Conservation (phyloP, 2,113 vertebrate species). For the Vulpes ferrilata region DNA sequence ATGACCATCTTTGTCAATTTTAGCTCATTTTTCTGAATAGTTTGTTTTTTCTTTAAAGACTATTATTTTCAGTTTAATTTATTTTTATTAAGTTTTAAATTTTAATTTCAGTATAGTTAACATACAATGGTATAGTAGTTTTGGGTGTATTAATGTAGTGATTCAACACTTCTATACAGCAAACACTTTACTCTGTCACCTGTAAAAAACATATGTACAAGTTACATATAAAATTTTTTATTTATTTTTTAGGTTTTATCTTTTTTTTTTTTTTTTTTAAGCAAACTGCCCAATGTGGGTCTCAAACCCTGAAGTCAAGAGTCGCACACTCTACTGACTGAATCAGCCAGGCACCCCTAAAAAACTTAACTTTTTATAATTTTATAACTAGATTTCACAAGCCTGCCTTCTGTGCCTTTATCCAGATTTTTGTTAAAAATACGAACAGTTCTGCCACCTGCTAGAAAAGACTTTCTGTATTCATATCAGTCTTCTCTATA, state of each 20-base stretch:
- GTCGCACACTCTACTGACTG: neutral
- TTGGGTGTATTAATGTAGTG: neutral
- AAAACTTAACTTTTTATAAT: neutral
- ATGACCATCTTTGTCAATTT: constrained; percentile 20
- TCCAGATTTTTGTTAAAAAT: constrained; percentile 41
- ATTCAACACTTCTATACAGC: neutral
- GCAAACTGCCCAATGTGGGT: neutral
- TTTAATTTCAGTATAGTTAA: neutral
- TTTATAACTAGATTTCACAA: constrained; percentile 38
- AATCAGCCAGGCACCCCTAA: neutral
- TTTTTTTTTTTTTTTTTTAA: neutral
- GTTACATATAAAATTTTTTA: neutral
- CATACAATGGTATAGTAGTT: neutral
- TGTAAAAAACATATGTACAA: neutral
- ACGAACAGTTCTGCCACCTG: neutral
- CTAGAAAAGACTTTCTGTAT: neutral
- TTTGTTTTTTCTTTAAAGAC: neutral
- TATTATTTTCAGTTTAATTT: neutral
- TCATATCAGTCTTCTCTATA: neutral
- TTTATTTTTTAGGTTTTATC: neutral
- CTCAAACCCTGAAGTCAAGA: neutral
- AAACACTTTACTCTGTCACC: neutral
- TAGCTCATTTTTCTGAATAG: neutral
- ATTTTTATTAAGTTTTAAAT: neutral
- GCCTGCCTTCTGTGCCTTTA: neutral